Evolutionary conservation across 2,113 vertebrate genomes (phyloP).

Genomic region (Myrmecophaga tridactyla): DNA sequence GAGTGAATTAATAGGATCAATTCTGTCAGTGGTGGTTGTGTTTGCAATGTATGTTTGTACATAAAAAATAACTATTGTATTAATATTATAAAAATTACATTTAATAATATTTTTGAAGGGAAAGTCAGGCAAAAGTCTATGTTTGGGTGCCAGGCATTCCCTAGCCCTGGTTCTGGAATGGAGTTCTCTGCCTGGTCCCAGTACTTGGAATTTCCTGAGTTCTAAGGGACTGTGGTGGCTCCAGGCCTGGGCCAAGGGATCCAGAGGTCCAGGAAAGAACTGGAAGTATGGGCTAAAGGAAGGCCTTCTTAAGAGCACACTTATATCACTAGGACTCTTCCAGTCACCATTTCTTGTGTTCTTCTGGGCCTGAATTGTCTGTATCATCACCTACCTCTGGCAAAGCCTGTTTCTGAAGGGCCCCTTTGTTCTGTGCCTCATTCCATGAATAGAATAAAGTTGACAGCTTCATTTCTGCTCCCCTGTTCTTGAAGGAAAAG

Average conservation of each 20-base stretch:
- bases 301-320: not conserved
- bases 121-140: not conserved
- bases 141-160: not conserved
- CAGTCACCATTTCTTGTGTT: not conserved
- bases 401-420: not conserved
- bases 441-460: not conserved
- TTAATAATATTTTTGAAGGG: not conserved
- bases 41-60: not conserved
- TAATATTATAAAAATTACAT: not conserved
- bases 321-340: not conserved
- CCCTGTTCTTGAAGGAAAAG: not conserved
- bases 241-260: not conserved
- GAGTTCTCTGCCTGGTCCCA: not conserved
- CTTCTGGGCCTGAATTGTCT: not conserved
- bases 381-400: not conserved
- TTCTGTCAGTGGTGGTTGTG: not conserved
- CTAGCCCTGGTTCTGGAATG: not conserved
- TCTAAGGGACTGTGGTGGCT: not conserved
- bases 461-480: not conserved
- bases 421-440: not conserved
- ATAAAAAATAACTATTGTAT: not conserved
- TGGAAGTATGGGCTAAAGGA: not conserved
- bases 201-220: not conserved
- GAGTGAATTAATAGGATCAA: not conserved
- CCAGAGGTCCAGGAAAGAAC: not conserved